Evolutionary conservation across 2,113 vertebrate species (phyloP).

Genomic region (Xenopus tropicalis): DNA sequence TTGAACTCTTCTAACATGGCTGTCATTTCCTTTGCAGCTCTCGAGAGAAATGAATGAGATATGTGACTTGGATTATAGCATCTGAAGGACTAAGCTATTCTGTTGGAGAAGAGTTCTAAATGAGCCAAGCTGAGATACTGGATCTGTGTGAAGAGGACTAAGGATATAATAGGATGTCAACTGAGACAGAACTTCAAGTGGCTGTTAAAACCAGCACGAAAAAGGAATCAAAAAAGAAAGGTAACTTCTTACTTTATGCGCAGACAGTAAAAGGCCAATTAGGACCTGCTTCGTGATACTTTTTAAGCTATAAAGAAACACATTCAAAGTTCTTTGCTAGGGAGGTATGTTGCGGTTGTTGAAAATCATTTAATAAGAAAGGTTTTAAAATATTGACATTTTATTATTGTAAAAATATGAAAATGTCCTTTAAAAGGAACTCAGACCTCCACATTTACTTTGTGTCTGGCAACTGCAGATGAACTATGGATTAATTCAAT

Average conservation of each 20-base stretch:
- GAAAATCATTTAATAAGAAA: too few species aligned
- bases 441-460: too few species aligned
- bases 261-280: not conserved
- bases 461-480: too few species aligned
- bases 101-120: slow-evolving; percentile 82
- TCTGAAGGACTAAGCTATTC: slow-evolving; percentile 73
- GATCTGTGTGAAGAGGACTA: slow-evolving; percentile 87
- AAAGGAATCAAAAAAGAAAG: slow-evolving; percentile 98
- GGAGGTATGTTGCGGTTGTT: too few species aligned
- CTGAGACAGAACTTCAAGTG: slow-evolving; percentile 98
- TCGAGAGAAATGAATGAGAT: slow-evolving; percentile 79
- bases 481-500: too few species aligned
- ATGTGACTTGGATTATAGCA: slow-evolving; percentile 76
- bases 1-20: slow-evolving; percentile 8
- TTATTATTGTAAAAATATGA: too few species aligned
- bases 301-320: too few species aligned
- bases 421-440: too few species aligned
- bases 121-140: slow-evolving; percentile 87
- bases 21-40: slow-evolving; percentile 64
- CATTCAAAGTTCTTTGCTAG: too few species aligned
- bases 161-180: slow-evolving; percentile 98
- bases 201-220: slow-evolving; percentile 97
- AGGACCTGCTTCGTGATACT: too few species aligned
- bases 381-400: too few species aligned
- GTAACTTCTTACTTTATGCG: slow-evolving; percentile 59